Evolutionary conservation across 2,113 vertebrate genomes (phyloP).

Genomic region (Triplophysa tibetana): DNA sequence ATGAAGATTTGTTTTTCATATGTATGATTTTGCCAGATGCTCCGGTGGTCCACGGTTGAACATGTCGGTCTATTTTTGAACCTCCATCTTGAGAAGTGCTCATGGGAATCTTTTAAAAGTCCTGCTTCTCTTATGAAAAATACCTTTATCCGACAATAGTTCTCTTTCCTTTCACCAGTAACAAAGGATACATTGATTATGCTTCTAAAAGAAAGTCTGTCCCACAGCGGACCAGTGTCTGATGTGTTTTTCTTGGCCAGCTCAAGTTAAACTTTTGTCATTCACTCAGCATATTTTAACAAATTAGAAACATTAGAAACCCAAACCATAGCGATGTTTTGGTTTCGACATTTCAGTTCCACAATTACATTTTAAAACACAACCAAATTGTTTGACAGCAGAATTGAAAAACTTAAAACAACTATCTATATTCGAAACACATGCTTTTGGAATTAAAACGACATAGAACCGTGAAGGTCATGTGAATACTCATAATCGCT

Average conservation of each 20-base stretch:
- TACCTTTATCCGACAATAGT: constrained; percentile 44
- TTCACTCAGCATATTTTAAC: constrained; percentile 59
- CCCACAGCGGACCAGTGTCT: constrained; percentile 64
- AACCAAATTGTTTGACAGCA: constrained; percentile 68
- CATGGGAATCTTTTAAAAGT: constrained; percentile 39
- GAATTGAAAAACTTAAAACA: constrained; percentile 70
- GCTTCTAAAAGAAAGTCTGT: constrained; percentile 72
- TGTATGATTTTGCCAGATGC: constrained; percentile 31
- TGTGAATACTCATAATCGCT: constrained; percentile 67
- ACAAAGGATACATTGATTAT: constrained; percentile 79
- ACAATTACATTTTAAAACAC: constrained; percentile 68
- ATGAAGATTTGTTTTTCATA: constrained; percentile 23
- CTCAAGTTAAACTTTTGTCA: constrained; percentile 72
- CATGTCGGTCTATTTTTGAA: constrained; percentile 17
- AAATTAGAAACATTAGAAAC: constrained; percentile 70
- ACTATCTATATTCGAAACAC: constrained; percentile 71
- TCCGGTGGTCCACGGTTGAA: constrained; percentile 29
- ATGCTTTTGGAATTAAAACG: constrained; percentile 74
- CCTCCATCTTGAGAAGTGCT: constrained; percentile 17
- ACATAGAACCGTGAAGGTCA: constrained; percentile 70
- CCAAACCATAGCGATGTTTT: constrained; percentile 65
- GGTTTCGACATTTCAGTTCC: constrained; percentile 62
- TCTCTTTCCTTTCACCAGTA: constrained; percentile 62
- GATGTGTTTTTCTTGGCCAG: constrained; percentile 67
- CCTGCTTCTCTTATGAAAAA: constrained; percentile 31